Percentiles rank a stretch among this genome's conserved stretches.
Conservation (phyloP, 2,888 invertebrate genomes). For the Ommatoiulus sabulosus region DNA sequence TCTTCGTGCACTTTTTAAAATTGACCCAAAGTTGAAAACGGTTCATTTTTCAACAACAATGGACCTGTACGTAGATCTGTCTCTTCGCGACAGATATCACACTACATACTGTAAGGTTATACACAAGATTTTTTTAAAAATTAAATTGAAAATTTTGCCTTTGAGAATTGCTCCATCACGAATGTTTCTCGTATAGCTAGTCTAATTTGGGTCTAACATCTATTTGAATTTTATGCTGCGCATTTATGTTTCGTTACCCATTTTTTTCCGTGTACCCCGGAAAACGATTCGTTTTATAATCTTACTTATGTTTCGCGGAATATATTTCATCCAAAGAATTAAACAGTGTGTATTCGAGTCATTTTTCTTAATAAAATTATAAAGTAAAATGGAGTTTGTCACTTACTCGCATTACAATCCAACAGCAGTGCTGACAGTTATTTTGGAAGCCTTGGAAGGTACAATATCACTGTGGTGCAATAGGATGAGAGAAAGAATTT, state of each 20-base stretch:
- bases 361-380: slow-evolving; percentile 34
- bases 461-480: background rate
- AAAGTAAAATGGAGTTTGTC: background rate
- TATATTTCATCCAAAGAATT: slow-evolving; percentile 42
- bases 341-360: slow-evolving; percentile 40
- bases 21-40: slow-evolving; percentile 39
- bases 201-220: slow-evolving; percentile 10
- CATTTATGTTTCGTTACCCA: background rate
- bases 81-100: background rate
- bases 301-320: background rate
- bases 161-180: slow-evolving; percentile 16
- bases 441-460: background rate
- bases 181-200: slow-evolving; percentile 33
- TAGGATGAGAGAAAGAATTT: too few relatives aligned
- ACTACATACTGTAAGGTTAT: background rate
- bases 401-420: background rate
- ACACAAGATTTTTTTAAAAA: background rate
- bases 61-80: slow-evolving; percentile 25
- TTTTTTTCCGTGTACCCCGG: background rate
- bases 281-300: background rate
- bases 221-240: slow-evolving; percentile 7
- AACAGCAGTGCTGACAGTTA: background rate
- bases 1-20: slow-evolving; percentile 47
- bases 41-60: background rate
- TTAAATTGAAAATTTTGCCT: slow-evolving; percentile 14